Percentiles rank a stretch among this genome's conserved stretches.
These are phyloP conservation scores for Melanotus villosus DNA, from an alignment of 2,888 invertebrate genomes.

Conservation along the genomic window DNA sequence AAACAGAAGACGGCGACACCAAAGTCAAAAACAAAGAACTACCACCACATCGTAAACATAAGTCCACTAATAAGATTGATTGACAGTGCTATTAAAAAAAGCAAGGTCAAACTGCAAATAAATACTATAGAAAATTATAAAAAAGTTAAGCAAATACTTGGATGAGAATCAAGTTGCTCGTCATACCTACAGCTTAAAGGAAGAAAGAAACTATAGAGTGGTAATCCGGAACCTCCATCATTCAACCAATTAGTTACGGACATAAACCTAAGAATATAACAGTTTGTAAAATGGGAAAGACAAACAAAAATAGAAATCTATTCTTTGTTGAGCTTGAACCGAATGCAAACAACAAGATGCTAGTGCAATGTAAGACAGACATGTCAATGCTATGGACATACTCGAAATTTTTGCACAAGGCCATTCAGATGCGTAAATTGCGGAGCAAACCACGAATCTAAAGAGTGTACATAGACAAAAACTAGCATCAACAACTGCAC, in stretches of 20 bases:
- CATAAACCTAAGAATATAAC: neutral
- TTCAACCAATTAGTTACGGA: neutral
- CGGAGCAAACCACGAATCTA: neutral
- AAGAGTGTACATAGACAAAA: neutral
- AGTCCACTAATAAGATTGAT: no score
- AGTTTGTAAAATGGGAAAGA: conserved; percentile 9
- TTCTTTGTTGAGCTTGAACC: neutral
- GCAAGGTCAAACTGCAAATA: neutral
- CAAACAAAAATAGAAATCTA: neutral
- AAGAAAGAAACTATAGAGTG: no score
- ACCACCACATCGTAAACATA: neutral
- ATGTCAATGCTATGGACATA: neutral
- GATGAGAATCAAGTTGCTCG: neutral
- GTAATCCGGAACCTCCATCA: neutral
- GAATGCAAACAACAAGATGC: neutral
- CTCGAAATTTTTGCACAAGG: no score
- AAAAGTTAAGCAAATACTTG: neutral
- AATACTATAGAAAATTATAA: neutral
- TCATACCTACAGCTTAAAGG: no score
- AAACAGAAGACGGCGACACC: neutral
- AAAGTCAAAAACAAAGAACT: neutral
- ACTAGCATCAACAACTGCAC: neutral
- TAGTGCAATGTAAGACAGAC: neutral
- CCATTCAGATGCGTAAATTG: neutral
- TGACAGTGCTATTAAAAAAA: no score